Evolutionary conservation across 2,888 invertebrate species (phyloP).

Genomic region (Heteromurus nitidus): DNA sequence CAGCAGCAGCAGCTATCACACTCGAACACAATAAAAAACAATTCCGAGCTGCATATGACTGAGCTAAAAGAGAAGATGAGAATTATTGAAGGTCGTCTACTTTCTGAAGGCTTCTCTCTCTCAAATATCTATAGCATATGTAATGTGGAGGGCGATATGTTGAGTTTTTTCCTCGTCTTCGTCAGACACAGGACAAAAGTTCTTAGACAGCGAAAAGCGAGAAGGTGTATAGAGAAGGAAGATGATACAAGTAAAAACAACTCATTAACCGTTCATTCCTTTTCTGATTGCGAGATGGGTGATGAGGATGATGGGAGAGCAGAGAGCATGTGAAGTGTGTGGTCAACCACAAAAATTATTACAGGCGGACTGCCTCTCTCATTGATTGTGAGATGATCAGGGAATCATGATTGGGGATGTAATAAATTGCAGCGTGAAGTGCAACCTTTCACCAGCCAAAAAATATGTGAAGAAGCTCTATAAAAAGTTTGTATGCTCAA

Average conservation of each 20-base stretch:
- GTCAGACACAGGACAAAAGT: too few relatives aligned
- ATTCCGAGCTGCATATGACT: too few relatives aligned
- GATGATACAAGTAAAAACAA: conserved; percentile 42
- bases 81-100: conserved; percentile 71
- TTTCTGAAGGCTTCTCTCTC: conserved; percentile 67
- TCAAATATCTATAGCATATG: conserved; percentile 10
- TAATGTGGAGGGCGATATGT: neutral
- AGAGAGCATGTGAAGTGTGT: neutral
- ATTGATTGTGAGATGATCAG: neutral
- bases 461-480: too few relatives aligned
- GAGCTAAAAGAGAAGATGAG: conserved; percentile 38
- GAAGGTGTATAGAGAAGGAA: neutral
- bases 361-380: neutral
- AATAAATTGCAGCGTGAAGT: neutral
- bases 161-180: neutral
- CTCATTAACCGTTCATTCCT: conserved; percentile 56
- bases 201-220: conserved; percentile 9
- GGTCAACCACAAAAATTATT: neutral
- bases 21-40: neutral
- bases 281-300: conserved; percentile 1
- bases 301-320: neutral
- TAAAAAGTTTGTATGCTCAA: too few relatives aligned
- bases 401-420: neutral
- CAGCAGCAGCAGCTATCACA: conserved; percentile 32
- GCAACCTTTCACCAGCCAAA: conserved; percentile 1